Evolutionary conservation across 2,888 invertebrate genomes (phyloP).

Genomic region (Stenodema calcarata): DNA sequence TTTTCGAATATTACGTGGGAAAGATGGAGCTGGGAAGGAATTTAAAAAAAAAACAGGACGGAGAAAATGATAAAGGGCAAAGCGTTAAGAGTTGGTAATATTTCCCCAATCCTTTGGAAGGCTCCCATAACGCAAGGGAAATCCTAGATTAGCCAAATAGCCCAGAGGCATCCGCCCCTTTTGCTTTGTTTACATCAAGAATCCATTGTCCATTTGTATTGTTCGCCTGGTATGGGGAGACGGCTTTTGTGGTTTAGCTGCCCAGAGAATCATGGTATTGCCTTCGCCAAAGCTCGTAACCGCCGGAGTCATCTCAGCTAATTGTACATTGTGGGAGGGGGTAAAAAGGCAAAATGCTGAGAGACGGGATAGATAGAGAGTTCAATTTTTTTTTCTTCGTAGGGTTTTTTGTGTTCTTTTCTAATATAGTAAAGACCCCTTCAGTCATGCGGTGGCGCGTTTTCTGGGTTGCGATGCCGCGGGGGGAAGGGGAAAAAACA

Average conservation of each 20-base stretch:
- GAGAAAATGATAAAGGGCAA: slow-evolving; percentile 9
- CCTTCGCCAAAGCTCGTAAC: background rate
- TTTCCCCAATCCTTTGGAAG: slow-evolving; percentile 27
- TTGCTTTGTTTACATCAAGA: slow-evolving; percentile 30
- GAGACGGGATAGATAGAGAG: background rate
- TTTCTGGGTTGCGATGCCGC: background rate
- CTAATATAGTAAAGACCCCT: slow-evolving; percentile 21
- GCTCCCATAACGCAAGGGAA: slow-evolving; percentile 21
- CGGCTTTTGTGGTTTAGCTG: background rate
- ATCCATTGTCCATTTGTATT: slow-evolving; percentile 25
- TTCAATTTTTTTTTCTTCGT: background rate
- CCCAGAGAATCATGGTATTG: slow-evolving; percentile 2
- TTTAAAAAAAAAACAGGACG: background rate
- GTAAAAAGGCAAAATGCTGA: background rate
- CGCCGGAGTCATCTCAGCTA: slow-evolving; percentile 18
- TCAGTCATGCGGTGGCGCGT: background rate
- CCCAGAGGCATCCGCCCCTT: background rate
- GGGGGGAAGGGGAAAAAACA: background rate
- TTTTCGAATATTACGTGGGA: slow-evolving; percentile 8
- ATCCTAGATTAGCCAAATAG: slow-evolving; percentile 40
- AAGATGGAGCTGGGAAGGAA: background rate
- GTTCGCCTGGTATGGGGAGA: background rate
- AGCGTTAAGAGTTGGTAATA: slow-evolving; percentile 35
- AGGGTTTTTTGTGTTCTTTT: no score
- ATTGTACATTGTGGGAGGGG: background rate